Evolutionary conservation across 2,888 invertebrate genomes (phyloP).

Genomic region (Apomyelois bistriatella): DNA sequence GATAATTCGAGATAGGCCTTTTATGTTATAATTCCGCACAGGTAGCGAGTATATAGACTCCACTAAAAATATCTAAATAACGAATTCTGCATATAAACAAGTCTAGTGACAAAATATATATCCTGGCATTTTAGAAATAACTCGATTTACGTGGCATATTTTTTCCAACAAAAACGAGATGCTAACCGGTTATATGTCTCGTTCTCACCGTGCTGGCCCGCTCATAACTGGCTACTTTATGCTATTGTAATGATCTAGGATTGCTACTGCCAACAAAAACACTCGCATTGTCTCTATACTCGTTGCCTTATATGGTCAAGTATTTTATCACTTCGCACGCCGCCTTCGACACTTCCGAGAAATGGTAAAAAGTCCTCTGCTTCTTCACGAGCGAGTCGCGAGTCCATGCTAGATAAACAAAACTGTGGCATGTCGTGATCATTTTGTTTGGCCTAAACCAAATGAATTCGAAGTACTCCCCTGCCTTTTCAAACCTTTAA

Average conservation of each 20-base stretch:
- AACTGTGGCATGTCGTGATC: constrained; percentile 14
- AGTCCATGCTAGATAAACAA: constrained; percentile 33
- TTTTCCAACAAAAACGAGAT: constrained; percentile 64
- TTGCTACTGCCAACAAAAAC: constrained; percentile 64
- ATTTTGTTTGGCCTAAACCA: constrained; percentile 13
- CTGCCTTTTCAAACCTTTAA: background rate
- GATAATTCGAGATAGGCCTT: constrained; percentile 68
- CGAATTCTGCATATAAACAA: background rate
- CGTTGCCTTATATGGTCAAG: constrained; percentile 53
- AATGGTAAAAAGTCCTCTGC: constrained; percentile 35
- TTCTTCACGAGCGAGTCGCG: constrained; percentile 20
- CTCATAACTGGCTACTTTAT: constrained; percentile 75
- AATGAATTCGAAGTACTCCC: background rate
- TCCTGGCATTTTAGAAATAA: constrained; percentile 40
- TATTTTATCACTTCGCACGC: constrained; percentile 63
- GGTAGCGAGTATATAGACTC: constrained; percentile 20
- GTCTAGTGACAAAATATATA: constrained; percentile 6
- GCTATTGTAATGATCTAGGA: constrained; percentile 76
- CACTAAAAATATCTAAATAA: background rate
- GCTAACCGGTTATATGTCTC: constrained; percentile 60
- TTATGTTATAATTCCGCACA: constrained; percentile 54
- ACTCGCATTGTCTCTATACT: constrained; percentile 64
- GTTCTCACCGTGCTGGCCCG: constrained; percentile 57
- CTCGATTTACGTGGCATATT: constrained; percentile 42
- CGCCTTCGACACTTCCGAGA: constrained; percentile 49